Evolutionary conservation across 2,888 invertebrate genomes (phyloP).

Genomic region (Crossocerus cetratus): DNA sequence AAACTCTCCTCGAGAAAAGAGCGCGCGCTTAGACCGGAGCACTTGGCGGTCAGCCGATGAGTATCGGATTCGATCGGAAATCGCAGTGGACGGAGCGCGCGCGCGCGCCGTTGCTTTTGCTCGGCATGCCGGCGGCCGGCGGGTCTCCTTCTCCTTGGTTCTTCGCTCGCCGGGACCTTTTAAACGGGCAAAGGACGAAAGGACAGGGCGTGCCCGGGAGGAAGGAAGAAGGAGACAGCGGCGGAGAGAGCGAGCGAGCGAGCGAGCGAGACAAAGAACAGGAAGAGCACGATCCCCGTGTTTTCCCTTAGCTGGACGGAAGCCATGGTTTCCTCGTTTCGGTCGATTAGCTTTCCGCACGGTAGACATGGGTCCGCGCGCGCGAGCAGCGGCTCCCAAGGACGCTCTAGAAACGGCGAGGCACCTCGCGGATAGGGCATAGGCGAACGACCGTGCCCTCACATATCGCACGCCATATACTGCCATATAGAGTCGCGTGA

Average conservation of each 20-base stretch:
- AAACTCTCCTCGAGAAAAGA: background rate
- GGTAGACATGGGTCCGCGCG: background rate
- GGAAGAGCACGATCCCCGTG: slow-evolving; percentile 5
- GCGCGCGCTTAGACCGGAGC: background rate
- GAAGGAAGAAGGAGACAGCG: no score
- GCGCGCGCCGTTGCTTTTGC: background rate
- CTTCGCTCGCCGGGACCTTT: background rate
- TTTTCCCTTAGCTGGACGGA: slow-evolving; percentile 6
- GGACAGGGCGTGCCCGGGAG: background rate
- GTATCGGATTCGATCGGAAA: slow-evolving; percentile 4
- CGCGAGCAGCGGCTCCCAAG: background rate
- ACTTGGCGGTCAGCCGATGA: background rate
- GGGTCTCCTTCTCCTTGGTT: no score
- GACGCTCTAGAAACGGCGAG: slow-evolving; percentile 1
- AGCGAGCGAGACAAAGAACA: background rate
- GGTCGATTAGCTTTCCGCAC: slow-evolving; percentile 5
- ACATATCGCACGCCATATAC: background rate
- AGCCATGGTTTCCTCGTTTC: slow-evolving; percentile 6
- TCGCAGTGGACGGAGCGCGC: background rate
- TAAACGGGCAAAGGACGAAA: background rate
- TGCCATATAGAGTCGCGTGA: background rate
- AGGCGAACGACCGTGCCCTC: background rate
- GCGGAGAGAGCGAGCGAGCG: background rate
- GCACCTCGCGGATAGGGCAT: background rate
- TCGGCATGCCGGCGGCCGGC: background rate